Evolutionary conservation across 2,797 vertebrate genomes (phyloP).

Genomic region (Diglossa cyanea): DNA sequence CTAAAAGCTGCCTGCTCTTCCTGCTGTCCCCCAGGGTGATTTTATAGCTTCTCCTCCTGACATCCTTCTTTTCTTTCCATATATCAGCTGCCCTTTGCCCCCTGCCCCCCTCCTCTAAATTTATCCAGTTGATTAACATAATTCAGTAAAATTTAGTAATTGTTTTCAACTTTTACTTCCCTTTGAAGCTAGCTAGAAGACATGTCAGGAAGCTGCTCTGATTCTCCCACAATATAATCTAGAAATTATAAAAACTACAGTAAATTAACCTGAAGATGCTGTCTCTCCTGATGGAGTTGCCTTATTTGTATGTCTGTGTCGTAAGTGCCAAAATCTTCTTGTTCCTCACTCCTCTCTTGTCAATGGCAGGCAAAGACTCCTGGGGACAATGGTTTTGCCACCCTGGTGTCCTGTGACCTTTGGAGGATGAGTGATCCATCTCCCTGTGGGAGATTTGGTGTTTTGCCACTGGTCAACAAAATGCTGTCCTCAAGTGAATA

Average conservation of each 20-base stretch:
- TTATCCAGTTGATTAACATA: neutral
- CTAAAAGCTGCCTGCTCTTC: neutral
- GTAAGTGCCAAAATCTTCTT: neutral
- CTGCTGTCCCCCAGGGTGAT: neutral
- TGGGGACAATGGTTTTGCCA: neutral
- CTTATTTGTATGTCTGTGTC: neutral
- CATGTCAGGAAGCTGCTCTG: neutral
- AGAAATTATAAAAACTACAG: neutral
- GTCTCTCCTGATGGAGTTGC: neutral
- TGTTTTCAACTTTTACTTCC: neutral
- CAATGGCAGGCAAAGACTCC: neutral
- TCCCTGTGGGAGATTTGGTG: neutral
- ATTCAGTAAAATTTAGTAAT: neutral
- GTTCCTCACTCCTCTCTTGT: neutral
- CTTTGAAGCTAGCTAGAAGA: neutral
- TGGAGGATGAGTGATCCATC: conserved; percentile 24
- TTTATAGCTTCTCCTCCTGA: neutral
- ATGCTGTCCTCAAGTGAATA: neutral
- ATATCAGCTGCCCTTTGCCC: neutral
- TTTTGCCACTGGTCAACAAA: conserved; percentile 38
- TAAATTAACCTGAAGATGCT: neutral
- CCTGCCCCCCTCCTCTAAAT: accelerated
- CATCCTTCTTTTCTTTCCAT: neutral
- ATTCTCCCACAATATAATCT: neutral
- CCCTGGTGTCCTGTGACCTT: neutral